Conservation (phyloP, 2,113 vertebrate genomes). For the Emydocephalus ijimae region DNA sequence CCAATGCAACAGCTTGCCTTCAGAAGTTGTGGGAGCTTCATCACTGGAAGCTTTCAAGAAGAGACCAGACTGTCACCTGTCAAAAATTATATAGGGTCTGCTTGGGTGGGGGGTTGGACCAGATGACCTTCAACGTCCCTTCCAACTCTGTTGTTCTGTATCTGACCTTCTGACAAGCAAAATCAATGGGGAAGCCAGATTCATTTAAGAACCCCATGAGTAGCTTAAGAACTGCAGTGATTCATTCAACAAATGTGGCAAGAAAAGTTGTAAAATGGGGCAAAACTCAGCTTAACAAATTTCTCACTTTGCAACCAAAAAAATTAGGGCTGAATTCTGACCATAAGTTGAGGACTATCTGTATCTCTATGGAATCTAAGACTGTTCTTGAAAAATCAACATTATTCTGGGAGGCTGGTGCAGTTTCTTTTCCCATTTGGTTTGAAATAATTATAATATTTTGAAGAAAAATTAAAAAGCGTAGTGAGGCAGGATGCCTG, state of each 20-base stretch:
- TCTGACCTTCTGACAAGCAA: not conserved
- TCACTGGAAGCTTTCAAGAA: too few species aligned
- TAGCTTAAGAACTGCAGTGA: not conserved
- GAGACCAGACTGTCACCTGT: too few species aligned
- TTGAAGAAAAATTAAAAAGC: not conserved
- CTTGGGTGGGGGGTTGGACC: too few species aligned
- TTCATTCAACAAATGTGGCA: not conserved
- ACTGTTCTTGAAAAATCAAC: not conserved
- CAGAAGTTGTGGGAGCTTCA: too few species aligned
- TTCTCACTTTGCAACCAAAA: not conserved
- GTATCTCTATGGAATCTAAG: not conserved
- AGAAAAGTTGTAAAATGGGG: too few species aligned
- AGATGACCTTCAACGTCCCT: too few species aligned
- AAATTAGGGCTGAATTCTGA: not conserved
- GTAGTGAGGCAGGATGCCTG: not conserved
- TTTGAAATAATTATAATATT: not conserved
- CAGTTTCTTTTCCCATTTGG: not conserved
- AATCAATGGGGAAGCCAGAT: not conserved
- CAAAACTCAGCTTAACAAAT: too few species aligned
- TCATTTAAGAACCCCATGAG: not conserved
- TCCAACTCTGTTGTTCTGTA: too few species aligned
- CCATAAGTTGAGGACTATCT: too few species aligned
- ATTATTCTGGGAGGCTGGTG: not conserved
- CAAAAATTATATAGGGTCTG: too few species aligned
- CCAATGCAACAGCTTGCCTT: too few species aligned